These are phyloP conservation scores for Drosophila takahashii DNA, from an alignment of 1,140 invertebrate species.

Conservation along the genomic window DNA sequence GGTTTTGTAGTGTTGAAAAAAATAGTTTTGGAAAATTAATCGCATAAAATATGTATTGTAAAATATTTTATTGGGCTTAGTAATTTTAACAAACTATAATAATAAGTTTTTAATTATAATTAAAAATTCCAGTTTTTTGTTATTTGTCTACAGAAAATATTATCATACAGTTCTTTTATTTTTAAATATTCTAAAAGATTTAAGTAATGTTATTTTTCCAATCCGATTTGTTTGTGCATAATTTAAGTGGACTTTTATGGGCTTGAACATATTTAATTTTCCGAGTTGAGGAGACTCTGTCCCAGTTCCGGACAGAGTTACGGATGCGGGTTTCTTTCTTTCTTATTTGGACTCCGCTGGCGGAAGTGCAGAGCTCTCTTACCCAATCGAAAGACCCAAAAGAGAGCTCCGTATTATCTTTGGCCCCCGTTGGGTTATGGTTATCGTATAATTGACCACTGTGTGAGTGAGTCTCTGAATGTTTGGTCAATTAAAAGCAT, in stretches of 20 bases:
- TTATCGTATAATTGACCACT: constrained; percentile 53
- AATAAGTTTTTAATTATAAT: too few relatives aligned
- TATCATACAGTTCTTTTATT: too few relatives aligned
- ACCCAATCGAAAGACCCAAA: constrained; percentile 1
- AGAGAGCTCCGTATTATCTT: not conserved
- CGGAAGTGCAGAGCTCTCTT: constrained; percentile 6
- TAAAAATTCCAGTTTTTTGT: not conserved
- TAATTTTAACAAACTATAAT: too few relatives aligned
- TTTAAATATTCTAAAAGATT: too few relatives aligned
- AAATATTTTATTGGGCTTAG: too few relatives aligned
- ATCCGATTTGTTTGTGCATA: not conserved
- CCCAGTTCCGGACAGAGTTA: constrained; percentile 11
- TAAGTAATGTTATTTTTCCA: too few relatives aligned
- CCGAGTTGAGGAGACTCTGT: not conserved
- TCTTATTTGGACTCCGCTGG: not conserved
- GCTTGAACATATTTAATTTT: not conserved
- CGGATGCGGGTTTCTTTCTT: not conserved
- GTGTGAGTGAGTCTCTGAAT: constrained; percentile 32
- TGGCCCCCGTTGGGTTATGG: constrained; percentile 3
- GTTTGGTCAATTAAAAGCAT: constrained; percentile 67
- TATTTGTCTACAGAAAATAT: not conserved
- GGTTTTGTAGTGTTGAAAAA: not conserved
- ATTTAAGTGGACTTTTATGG: not conserved
- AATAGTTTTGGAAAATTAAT: too few relatives aligned
- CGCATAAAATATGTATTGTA: too few relatives aligned